Base-by-base conservation (phyloP, 1,140 invertebrate species). In the Nasonia vitripennis region DNA sequence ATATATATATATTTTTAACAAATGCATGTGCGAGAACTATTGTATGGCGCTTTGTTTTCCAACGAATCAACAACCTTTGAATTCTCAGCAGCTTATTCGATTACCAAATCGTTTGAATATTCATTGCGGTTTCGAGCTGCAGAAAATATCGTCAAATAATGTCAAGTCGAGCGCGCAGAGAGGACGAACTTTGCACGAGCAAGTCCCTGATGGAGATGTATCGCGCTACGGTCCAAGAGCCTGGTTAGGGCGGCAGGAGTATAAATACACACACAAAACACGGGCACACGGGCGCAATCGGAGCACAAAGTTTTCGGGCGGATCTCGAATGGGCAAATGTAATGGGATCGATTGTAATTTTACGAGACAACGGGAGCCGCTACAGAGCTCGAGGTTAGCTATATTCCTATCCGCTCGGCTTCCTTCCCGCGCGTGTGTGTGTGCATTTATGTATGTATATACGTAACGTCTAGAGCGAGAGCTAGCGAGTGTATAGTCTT, bases 321-420 rank as follows among this genome's bases (percentile, higher is more conserved):
- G 74, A 48, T 37, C 81, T 67, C 62, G 81, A 77, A 75, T 83
- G 48, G 31, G 14, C 70, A n/a, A 62, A 62, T 68, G 73, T 83
- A 83, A 75, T 68, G 55, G 81, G 23, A 67, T 77, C 73, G 73
- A 77, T 67, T 75, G 51, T 77, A 83, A 83, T 83, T 83, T 83
- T 83, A 83, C 34, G 81, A 83, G 37, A 81, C 74, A 77, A 68
- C 34, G 12, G 23, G 41, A 75, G 55, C 23, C 62, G n/a, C n/a
- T 73, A 10, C 7, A 62, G 55, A 62, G 55, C 55, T 62, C 55
- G 55, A 62, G 55, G 55, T 62, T 62, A 62, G 55, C 55, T 62
- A 62, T 62, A 62, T 62, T 62, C 17, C 14, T n/a, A n/a, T 62
- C 55, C 55, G 55, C 55, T 62, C 55, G 55, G 6, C 55, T 62